Percentiles rank a stretch among this genome's conserved stretches.
Evolutionary conservation across 2,113 vertebrate species (phyloP).

Genomic region (Pica pica): DNA sequence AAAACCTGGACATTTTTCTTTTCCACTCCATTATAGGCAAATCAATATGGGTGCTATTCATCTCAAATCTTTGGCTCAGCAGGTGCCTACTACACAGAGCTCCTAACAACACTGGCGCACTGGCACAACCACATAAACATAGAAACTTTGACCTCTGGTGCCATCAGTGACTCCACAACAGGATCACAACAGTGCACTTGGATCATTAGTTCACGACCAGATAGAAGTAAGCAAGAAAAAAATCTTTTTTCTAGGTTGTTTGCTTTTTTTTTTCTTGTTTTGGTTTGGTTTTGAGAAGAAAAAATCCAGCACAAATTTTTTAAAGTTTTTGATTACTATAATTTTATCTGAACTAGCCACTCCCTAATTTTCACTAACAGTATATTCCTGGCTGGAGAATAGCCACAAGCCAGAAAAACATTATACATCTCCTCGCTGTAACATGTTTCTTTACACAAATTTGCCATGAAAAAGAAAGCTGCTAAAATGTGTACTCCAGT

Average conservation of each 20-base stretch:
- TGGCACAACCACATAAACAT: not conserved
- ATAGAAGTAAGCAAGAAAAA: not conserved
- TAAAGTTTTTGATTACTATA: not conserved
- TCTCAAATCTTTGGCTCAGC: slow-evolving; percentile 68
- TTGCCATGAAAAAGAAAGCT: not conserved
- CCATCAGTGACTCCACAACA: not conserved
- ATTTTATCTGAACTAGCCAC: not conserved
- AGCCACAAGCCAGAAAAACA: not conserved
- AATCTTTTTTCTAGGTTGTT: no score
- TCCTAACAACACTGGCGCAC: not conserved
- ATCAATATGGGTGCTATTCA: slow-evolving; percentile 77
- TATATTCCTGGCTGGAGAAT: not conserved
- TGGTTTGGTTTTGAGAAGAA: not conserved
- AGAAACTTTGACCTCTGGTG: not conserved
- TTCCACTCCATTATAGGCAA: slow-evolving; percentile 74
- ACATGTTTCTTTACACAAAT: not conserved
- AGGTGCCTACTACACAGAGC: slow-evolving; percentile 34
- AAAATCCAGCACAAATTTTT: not conserved
- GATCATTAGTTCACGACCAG: not conserved
- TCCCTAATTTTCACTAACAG: not conserved
- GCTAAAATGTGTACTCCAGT: not conserved
- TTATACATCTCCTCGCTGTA: not conserved
- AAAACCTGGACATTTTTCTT: slow-evolving; percentile 77
- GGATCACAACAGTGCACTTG: not conserved
- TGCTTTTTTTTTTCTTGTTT: not conserved